Percentiles rank a stretch among this genome's conserved stretches.
phyloP scores from a whole-genome alignment of 1,140 invertebrate species.

The Drosophila asahinai region DNA sequence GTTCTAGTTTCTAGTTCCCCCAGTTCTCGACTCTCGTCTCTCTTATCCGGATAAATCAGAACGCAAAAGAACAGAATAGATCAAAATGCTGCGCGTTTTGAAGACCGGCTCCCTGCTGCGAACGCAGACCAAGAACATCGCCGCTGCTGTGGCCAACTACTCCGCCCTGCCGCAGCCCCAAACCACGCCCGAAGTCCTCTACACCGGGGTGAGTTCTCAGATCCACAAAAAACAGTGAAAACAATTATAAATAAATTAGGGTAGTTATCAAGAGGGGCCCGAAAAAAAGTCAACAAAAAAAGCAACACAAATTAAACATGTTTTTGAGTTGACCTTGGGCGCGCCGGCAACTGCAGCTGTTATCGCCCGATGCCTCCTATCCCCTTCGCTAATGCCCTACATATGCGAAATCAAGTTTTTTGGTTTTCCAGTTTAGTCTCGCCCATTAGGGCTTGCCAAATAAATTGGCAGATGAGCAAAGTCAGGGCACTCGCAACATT shows the following conservation, averaged over 20 bases:
- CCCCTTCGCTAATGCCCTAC: constrained; percentile 23
- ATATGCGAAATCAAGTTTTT: constrained; percentile 42
- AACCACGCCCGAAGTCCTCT: constrained; percentile 72
- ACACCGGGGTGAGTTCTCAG: constrained; percentile 74
- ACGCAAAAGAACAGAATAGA: constrained; percentile 11
- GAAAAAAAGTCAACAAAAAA: not conserved
- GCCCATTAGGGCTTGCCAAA: constrained; percentile 9
- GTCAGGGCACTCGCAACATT: constrained; percentile 8
- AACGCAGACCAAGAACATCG: constrained; percentile 45
- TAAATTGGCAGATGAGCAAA: constrained; percentile 35
- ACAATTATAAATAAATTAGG: constrained; percentile 5
- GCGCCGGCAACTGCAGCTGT: constrained; percentile 33
- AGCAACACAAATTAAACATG: constrained; percentile 15
- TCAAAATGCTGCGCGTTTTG: constrained; percentile 72
- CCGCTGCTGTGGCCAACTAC: constrained; percentile 55
- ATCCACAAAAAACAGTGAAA: constrained; percentile 1
- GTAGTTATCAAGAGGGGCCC: constrained; percentile 13
- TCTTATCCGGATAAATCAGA: constrained; percentile 9
- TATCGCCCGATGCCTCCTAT: constrained; percentile 13
- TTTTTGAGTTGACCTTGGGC: constrained; percentile 47
- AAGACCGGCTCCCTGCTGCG: constrained; percentile 61
- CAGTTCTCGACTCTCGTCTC: constrained; percentile 1
- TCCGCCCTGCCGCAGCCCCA: constrained; percentile 70
- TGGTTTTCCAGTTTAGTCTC: constrained; percentile 17
- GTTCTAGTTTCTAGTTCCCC: constrained; percentile 22